Evolutionary conservation across 1,140 invertebrate species (phyloP).

Genomic region (Artemia franciscana): DNA sequence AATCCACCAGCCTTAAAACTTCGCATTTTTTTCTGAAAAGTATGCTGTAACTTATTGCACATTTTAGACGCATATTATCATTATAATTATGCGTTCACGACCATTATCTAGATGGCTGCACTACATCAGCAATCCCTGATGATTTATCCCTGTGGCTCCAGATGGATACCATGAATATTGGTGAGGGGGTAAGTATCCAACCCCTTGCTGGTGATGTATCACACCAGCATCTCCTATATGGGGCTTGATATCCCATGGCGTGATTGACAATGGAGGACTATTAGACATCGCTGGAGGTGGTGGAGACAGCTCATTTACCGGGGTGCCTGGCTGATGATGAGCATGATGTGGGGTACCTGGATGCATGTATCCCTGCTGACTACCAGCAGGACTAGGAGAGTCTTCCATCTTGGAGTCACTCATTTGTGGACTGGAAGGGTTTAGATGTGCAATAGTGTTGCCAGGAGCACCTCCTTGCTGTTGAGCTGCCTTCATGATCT

Average conservation of each 20-base stretch:
- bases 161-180: too few species aligned
- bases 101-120: too few species aligned
- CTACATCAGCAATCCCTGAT: too few species aligned
- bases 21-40: too few species aligned
- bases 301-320: conserved; percentile 31
- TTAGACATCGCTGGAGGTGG: conserved; percentile 29
- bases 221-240: conserved; percentile 13
- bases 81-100: too few species aligned
- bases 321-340: conserved; percentile 22
- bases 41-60: too few species aligned
- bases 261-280: conserved; percentile 24
- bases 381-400: conserved; percentile 7
- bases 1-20: too few species aligned
- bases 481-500: conserved; percentile 82
- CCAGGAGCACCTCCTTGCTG: conserved; percentile 26
- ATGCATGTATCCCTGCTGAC: conserved; percentile 8
- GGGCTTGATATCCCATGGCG: conserved; percentile 44
- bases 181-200: background rate
- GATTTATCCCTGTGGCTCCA: too few species aligned
- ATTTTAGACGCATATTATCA: too few species aligned
- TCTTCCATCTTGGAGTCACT: background rate
- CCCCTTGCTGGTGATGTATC: conserved; percentile 1
- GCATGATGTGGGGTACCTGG: conserved; percentile 8
- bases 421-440: conserved; percentile 12
- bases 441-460: conserved; percentile 26